Conservation (phyloP, 2,113 vertebrate species). For the Ondatra zibethicus region DNA sequence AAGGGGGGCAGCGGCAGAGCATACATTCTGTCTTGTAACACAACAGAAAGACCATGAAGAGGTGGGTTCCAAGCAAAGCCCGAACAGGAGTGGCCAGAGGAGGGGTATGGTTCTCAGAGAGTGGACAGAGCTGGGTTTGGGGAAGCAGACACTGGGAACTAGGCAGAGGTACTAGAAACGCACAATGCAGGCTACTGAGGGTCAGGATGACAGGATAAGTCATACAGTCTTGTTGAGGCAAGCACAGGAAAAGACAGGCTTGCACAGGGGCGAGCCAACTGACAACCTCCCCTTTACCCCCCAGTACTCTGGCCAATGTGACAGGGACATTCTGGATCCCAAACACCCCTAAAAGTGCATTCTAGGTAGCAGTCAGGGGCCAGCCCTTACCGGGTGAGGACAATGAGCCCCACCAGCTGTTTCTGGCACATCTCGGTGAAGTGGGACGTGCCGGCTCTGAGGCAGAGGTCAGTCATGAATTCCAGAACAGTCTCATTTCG, state of each 20-base stretch:
- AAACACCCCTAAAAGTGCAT: not conserved
- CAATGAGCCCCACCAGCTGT: conserved; percentile 81
- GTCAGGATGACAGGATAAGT: not conserved
- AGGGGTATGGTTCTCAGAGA: not conserved
- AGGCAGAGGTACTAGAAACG: not conserved
- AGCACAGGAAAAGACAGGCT: not conserved
- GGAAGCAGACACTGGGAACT: not conserved
- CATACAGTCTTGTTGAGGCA: not conserved
- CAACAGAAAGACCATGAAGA: not conserved
- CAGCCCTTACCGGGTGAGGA: conserved; percentile 84
- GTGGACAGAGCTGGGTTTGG: not conserved
- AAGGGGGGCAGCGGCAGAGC: not conserved
- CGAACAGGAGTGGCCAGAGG: rapidly evolving
- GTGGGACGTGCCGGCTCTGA: not conserved
- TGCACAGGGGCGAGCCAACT: not conserved
- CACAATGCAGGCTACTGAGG: not conserved
- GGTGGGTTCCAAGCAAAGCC: no score
- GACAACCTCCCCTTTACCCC: not conserved
- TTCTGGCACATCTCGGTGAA: conserved; percentile 80
- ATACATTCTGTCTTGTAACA: not conserved
- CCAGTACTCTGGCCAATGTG: not conserved
- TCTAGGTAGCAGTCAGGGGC: not conserved
- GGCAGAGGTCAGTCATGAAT: conserved; percentile 81
- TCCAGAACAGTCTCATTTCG: conserved; percentile 84
- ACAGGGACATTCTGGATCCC: not conserved